Conservation (phyloP, 2,888 invertebrate genomes). For the Tortricodes alternella region DNA sequence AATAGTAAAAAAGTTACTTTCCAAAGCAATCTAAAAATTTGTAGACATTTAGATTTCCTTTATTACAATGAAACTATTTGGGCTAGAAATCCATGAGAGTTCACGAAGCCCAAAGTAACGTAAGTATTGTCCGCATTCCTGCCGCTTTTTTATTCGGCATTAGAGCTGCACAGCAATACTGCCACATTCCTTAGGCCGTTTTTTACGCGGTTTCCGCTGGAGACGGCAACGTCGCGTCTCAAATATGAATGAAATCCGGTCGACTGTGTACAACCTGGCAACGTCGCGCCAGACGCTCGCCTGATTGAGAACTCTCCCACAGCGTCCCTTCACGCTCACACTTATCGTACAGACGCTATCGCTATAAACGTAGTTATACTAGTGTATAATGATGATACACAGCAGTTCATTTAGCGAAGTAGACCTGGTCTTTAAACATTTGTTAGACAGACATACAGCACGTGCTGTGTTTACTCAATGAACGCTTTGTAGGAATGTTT, state of each 20-base stretch:
- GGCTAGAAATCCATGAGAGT: too few relatives aligned
- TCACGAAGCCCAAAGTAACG: constrained; percentile 14
- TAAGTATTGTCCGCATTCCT: constrained; percentile 66
- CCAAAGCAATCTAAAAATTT: not conserved
- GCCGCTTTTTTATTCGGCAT: constrained; percentile 72
- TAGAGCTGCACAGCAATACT: constrained; percentile 78
- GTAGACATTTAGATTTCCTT: too few relatives aligned
- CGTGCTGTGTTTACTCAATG: not conserved
- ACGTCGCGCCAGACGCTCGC: constrained; percentile 77
- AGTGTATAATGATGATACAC: constrained; percentile 15
- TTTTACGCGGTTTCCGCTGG: constrained; percentile 83
- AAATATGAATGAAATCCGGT: constrained; percentile 83
- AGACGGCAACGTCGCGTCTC: constrained; percentile 80
- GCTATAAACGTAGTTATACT: constrained; percentile 22
- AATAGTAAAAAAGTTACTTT: not conserved
- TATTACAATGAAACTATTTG: too few relatives aligned
- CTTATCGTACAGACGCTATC: constrained; percentile 24
- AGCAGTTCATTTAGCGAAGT: constrained; percentile 20
- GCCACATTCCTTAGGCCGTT: constrained; percentile 80
- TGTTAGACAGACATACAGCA: constrained; percentile 4
- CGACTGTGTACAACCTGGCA: constrained; percentile 73
- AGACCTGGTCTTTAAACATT: constrained; percentile 14
- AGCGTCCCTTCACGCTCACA: constrained; percentile 54
- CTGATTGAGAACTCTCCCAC: constrained; percentile 80
- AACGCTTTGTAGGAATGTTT: not conserved